A percentile compares a stretch with the other conserved stretches of the same genome.
These are phyloP conservation scores for Lasioglossum malachurum DNA, from an alignment of 2,888 invertebrate genomes.

Conservation along the genomic window DNA sequence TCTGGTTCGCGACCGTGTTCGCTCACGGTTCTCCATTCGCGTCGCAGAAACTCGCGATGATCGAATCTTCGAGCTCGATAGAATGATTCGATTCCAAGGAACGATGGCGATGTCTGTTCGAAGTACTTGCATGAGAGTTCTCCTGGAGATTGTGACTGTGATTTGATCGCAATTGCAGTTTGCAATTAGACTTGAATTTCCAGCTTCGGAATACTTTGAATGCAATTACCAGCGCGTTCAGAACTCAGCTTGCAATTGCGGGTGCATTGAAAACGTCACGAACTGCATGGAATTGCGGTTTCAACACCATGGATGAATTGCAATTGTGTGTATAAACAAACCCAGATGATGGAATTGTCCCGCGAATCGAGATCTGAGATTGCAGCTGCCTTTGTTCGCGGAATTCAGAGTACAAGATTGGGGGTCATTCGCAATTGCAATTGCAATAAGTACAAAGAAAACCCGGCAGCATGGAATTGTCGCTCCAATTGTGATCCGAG, in stretches of 20 bases:
- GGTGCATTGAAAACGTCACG: background rate
- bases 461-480: background rate
- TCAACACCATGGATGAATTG: background rate
- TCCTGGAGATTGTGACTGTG: background rate
- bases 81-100: background rate
- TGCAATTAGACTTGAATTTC: background rate
- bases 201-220: background rate
- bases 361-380: background rate
- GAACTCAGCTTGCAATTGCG: background rate
- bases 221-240: background rate
- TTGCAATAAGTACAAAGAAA: background rate
- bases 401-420: background rate
- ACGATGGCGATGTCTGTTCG: background rate
- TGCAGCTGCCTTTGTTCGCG: too few species aligned
- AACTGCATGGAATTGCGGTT: background rate
- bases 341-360: background rate
- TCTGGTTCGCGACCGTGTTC: background rate
- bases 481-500: constrained; percentile 1
- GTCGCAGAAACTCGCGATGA: background rate
- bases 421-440: background rate
- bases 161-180: background rate
- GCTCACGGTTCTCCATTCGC: background rate
- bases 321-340: background rate
- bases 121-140: background rate
- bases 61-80: background rate